Evolutionary conservation across 2,888 invertebrate genomes (phyloP), one percentile per base, ranked within the genome.

Genomic region (Tholera decimalis): DNA sequence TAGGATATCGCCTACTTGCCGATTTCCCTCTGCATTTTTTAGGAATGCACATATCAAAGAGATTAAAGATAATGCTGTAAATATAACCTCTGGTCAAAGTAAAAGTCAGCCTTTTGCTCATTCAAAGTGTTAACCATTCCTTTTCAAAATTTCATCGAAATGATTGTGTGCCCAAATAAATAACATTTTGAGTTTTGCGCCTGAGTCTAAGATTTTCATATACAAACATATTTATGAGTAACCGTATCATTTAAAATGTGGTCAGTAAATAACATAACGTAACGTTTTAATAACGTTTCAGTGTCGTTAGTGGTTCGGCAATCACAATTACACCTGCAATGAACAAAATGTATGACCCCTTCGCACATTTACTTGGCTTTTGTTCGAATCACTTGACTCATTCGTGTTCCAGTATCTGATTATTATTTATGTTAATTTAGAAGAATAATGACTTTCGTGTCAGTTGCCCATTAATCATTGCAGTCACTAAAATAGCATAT

Each of bases 211-310:
- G 18, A 43, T 5, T 13, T 43, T 22, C 22, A 24, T 15, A 24
- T 44, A 22, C 2, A n/a, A n/a, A n/a, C n/a, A n/a, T n/a, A n/a
- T n/a, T n/a, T n/a, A 8, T 24, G 2, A 3, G 7, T 24, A 15
- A 35, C 4, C 5, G 33, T 35, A 15, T 35, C 6, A 3, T 15
- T 11, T 35, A 35, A 35, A 35, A 1, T 35, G 3, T 5, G 24
- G 18, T 18, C 18, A 47, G 2, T 18, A n/a, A 2, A 46, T 24
- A 46, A 28, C 28, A 28, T 1, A 18, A 18, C n/a, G 11, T 20
- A 18, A 18, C 79, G 75, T 68, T 69, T 55, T 64, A 69, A 59
- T 70, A 63, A 41, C 77, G 66, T 60, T 65, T 63, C 11, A 71
- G n/a, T 78, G n/a, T 61, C 60, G 73, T 56, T 47, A 49, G 39